A percentile compares a stretch with the other conserved stretches of the same genome.
phyloP scores from a whole-genome alignment of 2,888 invertebrate genomes.

The Lasioglossum pauxillum region DNA sequence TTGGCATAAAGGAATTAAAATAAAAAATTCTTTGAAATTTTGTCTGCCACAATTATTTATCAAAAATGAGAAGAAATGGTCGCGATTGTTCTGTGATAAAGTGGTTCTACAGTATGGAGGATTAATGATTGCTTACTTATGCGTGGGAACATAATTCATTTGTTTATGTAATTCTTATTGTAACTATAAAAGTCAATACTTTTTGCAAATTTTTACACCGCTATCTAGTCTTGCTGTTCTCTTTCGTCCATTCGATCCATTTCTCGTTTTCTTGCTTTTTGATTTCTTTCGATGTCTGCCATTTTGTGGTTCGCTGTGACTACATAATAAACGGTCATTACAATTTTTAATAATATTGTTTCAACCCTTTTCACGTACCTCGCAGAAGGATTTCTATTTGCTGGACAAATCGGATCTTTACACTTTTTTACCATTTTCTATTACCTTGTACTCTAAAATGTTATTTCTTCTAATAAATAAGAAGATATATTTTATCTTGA shows the following conservation, averaged over 20 bases:
- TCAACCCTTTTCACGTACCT: conserved; percentile 30
- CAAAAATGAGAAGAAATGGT: background rate
- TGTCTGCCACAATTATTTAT: background rate
- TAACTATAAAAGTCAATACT: conserved; percentile 42
- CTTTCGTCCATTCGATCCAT: background rate
- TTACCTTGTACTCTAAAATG: background rate
- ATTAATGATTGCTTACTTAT: no score
- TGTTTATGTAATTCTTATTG: background rate
- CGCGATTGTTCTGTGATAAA: background rate
- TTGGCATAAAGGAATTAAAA: background rate
- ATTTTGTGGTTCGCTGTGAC: background rate
- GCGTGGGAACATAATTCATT: background rate
- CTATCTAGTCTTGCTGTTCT: background rate
- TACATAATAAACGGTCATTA: background rate
- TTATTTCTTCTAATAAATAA: background rate
- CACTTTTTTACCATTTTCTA: conserved; percentile 58
- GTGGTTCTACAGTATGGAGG: background rate
- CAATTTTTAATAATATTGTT: background rate
- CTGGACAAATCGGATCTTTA: conserved; percentile 52
- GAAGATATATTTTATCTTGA: background rate
- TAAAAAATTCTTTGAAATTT: background rate
- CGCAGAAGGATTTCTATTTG: conserved; percentile 6
- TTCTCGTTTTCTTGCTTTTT: conserved; percentile 6
- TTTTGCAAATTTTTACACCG: conserved; percentile 30
- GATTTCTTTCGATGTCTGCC: background rate